Percentiles rank a stretch among this genome's conserved stretches.
phyloP scores from a whole-genome alignment of 2,888 invertebrate genomes.

The Apodemia hepburni region DNA sequence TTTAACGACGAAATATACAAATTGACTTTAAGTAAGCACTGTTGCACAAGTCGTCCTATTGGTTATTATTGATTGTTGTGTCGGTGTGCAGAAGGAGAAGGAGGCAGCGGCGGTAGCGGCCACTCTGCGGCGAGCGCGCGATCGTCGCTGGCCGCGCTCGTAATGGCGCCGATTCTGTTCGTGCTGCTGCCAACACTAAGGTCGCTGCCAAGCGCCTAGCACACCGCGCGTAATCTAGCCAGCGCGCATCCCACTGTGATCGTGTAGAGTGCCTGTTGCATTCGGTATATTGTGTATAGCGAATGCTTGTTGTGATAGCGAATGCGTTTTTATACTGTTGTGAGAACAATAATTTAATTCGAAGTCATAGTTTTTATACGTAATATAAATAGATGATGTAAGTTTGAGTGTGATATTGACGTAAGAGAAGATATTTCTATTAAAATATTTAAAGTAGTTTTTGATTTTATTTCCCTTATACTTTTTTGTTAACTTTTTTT shows the following conservation, averaged over 20 bases:
- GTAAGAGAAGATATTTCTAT: conserved; percentile 73
- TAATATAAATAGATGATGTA: conserved; percentile 80
- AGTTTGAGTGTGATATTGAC: conserved; percentile 79
- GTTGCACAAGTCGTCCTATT: background rate
- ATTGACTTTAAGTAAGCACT: background rate
- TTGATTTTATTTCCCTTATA: conserved; percentile 25
- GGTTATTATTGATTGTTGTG: conserved; percentile 16
- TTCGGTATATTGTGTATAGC: conserved; percentile 70
- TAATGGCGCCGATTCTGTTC: conserved; percentile 28
- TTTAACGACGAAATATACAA: too few species aligned
- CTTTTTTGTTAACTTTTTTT: too few species aligned
- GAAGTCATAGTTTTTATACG: conserved; percentile 80
- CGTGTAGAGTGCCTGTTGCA: conserved; percentile 59
- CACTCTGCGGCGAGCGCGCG: conserved; percentile 28
- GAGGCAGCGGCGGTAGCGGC: conserved; percentile 41
- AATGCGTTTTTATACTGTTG: conserved; percentile 68
- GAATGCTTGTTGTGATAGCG: conserved; percentile 67
- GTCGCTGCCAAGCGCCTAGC: conserved; percentile 36
- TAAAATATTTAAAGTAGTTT: conserved; percentile 65
- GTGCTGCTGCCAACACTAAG: conserved; percentile 34
- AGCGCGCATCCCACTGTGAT: conserved; percentile 70
- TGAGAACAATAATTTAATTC: conserved; percentile 74
- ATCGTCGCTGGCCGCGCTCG: conserved; percentile 27
- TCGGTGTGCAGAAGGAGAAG: conserved; percentile 36
- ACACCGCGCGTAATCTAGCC: conserved; percentile 21